Evolutionary conservation across 1,140 invertebrate genomes (phyloP).

Genomic region (Caerostris extrusa): DNA sequence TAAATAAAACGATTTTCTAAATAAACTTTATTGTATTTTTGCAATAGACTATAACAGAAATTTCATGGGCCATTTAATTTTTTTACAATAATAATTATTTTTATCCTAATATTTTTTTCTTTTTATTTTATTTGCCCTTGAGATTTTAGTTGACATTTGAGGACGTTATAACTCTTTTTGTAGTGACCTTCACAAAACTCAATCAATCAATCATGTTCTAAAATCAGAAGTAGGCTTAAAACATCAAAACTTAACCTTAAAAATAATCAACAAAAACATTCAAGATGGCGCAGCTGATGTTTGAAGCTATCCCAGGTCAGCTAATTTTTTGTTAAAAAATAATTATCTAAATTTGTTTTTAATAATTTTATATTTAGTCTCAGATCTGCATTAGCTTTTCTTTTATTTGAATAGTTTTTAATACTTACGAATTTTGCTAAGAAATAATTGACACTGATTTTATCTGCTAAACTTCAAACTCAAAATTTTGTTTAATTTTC

Average conservation of each 20-base stretch:
- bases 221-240: neutral
- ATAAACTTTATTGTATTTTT: too few relatives aligned
- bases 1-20: too few relatives aligned
- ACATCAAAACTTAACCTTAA: neutral
- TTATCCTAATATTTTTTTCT: too few relatives aligned
- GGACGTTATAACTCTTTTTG: too few relatives aligned
- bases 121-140: too few relatives aligned
- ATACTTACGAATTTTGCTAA: neutral
- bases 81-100: too few relatives aligned
- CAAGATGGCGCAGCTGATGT: slow-evolving; percentile 73
- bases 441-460: neutral
- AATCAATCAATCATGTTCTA: neutral
- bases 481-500: neutral
- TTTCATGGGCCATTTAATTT: too few relatives aligned
- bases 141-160: too few relatives aligned
- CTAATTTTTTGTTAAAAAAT: neutral
- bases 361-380: neutral
- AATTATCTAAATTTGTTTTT: neutral
- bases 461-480: neutral
- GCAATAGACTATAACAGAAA: too few relatives aligned
- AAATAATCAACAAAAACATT: slow-evolving; percentile 51
- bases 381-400: neutral
- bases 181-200: neutral
- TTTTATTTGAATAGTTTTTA: neutral
- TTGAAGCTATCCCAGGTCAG: slow-evolving; percentile 45